Evolutionary conservation across 1,140 invertebrate genomes (phyloP), one percentile per base, ranked within the genome.

Genomic region (Lasaia peninsularis): DNA sequence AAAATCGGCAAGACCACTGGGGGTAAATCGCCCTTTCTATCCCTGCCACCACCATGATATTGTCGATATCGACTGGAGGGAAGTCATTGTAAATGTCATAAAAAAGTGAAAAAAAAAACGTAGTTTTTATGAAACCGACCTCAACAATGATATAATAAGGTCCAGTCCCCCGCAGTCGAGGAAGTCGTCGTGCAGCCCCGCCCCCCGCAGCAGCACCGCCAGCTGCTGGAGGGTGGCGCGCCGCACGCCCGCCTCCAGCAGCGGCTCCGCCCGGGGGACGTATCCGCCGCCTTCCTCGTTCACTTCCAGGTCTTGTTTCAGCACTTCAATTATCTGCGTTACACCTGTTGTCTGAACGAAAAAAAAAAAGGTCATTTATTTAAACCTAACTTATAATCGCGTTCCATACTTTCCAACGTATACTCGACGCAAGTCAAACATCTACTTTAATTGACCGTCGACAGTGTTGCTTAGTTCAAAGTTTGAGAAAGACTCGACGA

Each of bases 261-360:
- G 24, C 0, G 76, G 75, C 28, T 10, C 16, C 11, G 18, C 65
- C 55, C 12, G 58, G 8, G 76, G 56, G 10, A 83, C 59, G 7
- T 80, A 68, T 7, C 80, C 67, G n/a, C 69, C 40, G 2, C 83
- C 80, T 20, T 82, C 65, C 2, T 81, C 73, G 21, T 89, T 64
- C 67, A 87, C 48, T 8, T 72, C 49, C 50, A 88, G 60, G 35
- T 86, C 85, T 78, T 88, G 85, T 60, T 86, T 88, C 52, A 88
- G 65, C 1, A 88, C 85, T 24, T 88, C 85, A 11, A 88, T 21
- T 0, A 83, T 78, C 64, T 88, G 85, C 6, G 67, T 53, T 14
- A 87, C 59, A 6, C 78, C 81, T 34, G 78, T 70, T 8, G 71
- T 76, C 84, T 86, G 44, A 24, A 67, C 58, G n/a, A 20, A 52